A percentile compares a stretch with the other conserved stretches of the same genome.
These are phyloP conservation scores for Noctilio leporinus DNA, from an alignment of 2,113 vertebrate genomes.

Conservation along the genomic window DNA sequence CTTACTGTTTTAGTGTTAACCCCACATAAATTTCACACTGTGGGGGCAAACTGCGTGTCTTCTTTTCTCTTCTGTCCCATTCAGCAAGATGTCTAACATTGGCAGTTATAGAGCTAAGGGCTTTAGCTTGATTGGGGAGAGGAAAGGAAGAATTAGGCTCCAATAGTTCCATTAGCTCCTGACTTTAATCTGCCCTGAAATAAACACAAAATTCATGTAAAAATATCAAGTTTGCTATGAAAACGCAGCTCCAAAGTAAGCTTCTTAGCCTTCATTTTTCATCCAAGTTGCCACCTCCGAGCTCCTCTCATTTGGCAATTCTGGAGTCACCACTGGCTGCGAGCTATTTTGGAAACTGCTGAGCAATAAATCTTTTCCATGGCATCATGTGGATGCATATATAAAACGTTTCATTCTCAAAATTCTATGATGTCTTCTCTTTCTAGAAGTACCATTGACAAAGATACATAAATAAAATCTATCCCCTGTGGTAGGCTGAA, in stretches of 20 bases:
- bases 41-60: background rate
- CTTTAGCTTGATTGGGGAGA: background rate
- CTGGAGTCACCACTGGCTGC: background rate
- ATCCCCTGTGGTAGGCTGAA: background rate
- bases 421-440: background rate
- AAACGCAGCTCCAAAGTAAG: background rate
- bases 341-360: background rate
- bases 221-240: background rate
- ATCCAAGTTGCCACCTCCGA: background rate
- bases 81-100: background rate
- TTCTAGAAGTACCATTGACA: background rate
- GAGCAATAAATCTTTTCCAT: background rate
- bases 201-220: background rate
- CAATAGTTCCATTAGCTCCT: background rate
- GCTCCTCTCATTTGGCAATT: background rate
- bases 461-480: background rate
- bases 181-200: background rate
- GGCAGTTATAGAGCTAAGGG: background rate
- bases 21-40: constrained; percentile 49
- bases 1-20: constrained; percentile 42
- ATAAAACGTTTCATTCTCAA: background rate
- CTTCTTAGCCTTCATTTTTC: background rate
- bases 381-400: background rate
- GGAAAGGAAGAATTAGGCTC: background rate
- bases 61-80: background rate